phyloP scores from a whole-genome alignment of 2,797 vertebrate genomes.

The Cyclopterus lumpus region DNA sequence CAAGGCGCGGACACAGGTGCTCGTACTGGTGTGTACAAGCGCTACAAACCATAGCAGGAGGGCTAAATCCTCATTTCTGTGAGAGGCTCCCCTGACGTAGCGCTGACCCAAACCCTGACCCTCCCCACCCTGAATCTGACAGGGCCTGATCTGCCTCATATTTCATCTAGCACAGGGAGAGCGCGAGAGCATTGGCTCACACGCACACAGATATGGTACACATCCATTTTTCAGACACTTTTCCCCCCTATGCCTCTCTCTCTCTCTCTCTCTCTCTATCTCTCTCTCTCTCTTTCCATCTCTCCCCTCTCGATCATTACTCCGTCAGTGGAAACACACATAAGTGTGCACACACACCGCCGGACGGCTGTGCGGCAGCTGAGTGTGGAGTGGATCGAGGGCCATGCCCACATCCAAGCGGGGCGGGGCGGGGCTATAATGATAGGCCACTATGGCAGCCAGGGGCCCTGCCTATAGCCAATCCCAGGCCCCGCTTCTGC shows the following conservation, averaged over 20 bases:
- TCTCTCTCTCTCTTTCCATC: neutral
- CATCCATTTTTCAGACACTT: conserved; percentile 50
- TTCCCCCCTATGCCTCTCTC: conserved; percentile 7
- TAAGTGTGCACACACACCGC: conserved; percentile 32
- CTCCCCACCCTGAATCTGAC: conserved; percentile 72
- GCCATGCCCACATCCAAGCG: conserved; percentile 75
- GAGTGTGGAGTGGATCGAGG: conserved; percentile 57
- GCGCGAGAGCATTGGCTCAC: conserved; percentile 5
- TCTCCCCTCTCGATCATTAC: conserved; percentile 53
- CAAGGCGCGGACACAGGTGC: conserved; percentile 38
- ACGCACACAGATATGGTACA: conserved; percentile 20
- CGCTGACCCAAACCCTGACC: conserved; percentile 74
- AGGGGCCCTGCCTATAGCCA: conserved; percentile 47
- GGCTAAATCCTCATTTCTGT: conserved; percentile 75
- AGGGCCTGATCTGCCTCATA: conserved; percentile 77
- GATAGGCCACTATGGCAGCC: conserved; percentile 69
- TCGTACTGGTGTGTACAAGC: conserved; percentile 17
- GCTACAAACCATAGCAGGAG: conserved; percentile 45
- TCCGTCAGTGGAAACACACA: conserved; percentile 57
- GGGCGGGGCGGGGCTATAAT: conserved; percentile 71
- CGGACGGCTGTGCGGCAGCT: conserved; percentile 46
- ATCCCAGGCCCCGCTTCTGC: conserved; percentile 23
- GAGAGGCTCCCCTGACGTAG: conserved; percentile 67
- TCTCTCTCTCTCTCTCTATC: neutral
- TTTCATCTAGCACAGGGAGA: conserved; percentile 69